Base-by-base conservation (phyloP, 2,113 vertebrate genomes). In the Seriola dumerili region DNA sequence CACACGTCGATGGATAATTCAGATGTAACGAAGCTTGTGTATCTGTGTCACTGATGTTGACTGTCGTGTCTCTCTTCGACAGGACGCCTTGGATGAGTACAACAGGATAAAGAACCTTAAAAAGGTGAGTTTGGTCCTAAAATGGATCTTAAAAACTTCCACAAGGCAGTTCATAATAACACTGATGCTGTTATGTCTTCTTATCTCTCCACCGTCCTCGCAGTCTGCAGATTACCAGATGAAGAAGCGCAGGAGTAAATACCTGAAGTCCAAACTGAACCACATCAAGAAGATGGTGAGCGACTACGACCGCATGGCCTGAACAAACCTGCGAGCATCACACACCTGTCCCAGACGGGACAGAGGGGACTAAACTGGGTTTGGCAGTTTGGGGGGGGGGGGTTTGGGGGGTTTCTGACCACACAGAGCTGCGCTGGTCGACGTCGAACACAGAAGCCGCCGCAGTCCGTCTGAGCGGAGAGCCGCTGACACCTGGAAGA, bases 241-340 rank as follows among this genome's bases (percentile, higher is more conserved):
- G 84, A 97, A 96, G 91, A 97, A 95, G 91, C 94, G 91, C 79
- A 86, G 94, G 52, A 96, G 96, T 87, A 98, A 97, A 88, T 93
- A 95, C 32, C 93, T 98, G 78, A 98, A 97, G 93, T 90, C 87
- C 69, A 97, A 97, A 88, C 93, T 98, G 36, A 96, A 92, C 23
- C 96, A 98, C 86, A 96, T 98, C 92, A 98, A 98, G 93, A 94
- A 91, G 87, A 96, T 94, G 96, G 97, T 98, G 58, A 94, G 93
- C 32, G 94, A 97, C 50, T 98, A 94, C 17, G 96, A 97, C 64
- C 93, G 70, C 81, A 85, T 61, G 34, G 83, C 78, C 59, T 96
- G 84, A 94, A 58, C 21, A 14, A 10, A 59, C 1, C 11, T 0
- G 1, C 1, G 59, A 29, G 62, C 52, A 42, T 21, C 0, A 0